Conservation (phyloP, 2,113 vertebrate genomes). For the Pelmatolapia mariae region DNA sequence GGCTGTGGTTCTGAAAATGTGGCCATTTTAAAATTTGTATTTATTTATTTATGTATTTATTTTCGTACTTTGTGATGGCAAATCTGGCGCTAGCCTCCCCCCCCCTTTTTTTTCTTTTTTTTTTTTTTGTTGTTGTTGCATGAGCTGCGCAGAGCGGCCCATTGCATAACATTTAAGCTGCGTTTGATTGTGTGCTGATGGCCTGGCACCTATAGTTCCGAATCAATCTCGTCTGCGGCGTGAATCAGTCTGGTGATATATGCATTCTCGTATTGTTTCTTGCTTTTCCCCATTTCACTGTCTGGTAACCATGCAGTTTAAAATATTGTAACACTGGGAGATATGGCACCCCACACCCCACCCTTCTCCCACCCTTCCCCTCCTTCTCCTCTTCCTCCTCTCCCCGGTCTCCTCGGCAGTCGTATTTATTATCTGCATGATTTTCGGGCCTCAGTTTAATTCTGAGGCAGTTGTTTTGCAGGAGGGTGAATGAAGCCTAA, state of each 20-base stretch:
- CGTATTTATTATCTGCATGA: slow-evolving; percentile 76
- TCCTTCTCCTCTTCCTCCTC: background rate
- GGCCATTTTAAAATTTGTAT: background rate
- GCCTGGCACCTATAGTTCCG: slow-evolving; percentile 67
- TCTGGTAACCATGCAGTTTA: slow-evolving; percentile 54
- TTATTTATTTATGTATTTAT: background rate
- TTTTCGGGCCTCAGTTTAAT: slow-evolving; percentile 79
- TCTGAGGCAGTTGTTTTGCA: slow-evolving; percentile 85
- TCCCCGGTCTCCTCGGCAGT: slow-evolving; percentile 54
- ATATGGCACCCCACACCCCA: background rate
- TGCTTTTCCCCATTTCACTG: slow-evolving; percentile 68
- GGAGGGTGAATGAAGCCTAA: slow-evolving; percentile 95
- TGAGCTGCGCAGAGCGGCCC: slow-evolving; percentile 65
- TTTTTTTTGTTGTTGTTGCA: background rate
- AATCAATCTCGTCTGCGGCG: slow-evolving; percentile 79
- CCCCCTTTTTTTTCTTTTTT: background rate
- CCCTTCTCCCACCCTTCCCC: background rate
- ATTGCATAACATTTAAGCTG: slow-evolving; percentile 76
- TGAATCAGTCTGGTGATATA: slow-evolving; percentile 72
- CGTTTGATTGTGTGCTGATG: slow-evolving; percentile 80
- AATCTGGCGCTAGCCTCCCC: slow-evolving; percentile 28
- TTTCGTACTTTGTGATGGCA: slow-evolving; percentile 11
- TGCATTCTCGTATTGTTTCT: slow-evolving; percentile 63
- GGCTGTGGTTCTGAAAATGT: slow-evolving; percentile 5
- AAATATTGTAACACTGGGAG: slow-evolving; percentile 40